A percentile compares a stretch with the other conserved stretches of the same genome.
phyloP scores from a whole-genome alignment of 2,888 invertebrate genomes.

The Cloeon dipterum region DNA sequence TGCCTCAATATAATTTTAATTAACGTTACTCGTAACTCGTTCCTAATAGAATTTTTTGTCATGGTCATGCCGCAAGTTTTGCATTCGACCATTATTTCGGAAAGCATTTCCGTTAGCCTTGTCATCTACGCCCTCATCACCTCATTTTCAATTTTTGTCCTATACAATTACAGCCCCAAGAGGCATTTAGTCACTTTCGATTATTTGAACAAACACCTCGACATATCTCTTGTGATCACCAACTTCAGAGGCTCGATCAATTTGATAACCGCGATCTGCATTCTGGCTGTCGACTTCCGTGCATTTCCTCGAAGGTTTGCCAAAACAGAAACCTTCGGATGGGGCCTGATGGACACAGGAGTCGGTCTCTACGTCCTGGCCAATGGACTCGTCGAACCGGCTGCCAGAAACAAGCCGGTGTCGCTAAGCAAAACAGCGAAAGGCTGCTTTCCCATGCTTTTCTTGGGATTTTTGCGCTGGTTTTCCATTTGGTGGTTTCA shows the following conservation, averaged over 20 bases:
- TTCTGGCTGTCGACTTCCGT: constrained; percentile 83
- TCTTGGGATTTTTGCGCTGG: constrained; percentile 38
- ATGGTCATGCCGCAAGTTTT: constrained; percentile 15
- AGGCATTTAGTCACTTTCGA: neutral
- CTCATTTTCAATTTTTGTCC: constrained; percentile 9
- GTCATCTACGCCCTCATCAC: constrained; percentile 11
- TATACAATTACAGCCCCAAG: neutral
- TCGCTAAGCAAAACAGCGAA: constrained; percentile 5
- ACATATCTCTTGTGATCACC: constrained; percentile 24
- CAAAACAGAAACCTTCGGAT: constrained; percentile 71
- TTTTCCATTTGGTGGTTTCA: constrained; percentile 33
- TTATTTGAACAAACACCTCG: neutral
- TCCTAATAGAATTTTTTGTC: constrained; percentile 15
- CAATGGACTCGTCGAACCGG: constrained; percentile 50
- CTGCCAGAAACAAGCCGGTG: constrained; percentile 17
- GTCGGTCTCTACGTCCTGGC: constrained; percentile 70
- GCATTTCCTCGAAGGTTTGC: constrained; percentile 66
- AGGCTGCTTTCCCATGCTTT: constrained; percentile 22
- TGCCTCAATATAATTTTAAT: neutral
- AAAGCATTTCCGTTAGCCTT: constrained; percentile 11
- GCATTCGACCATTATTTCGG: constrained; percentile 15
- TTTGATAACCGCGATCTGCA: constrained; percentile 52
- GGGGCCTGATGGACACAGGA: constrained; percentile 85
- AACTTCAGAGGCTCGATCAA: constrained; percentile 44
- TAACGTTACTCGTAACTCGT: constrained; percentile 3